Base-by-base conservation (phyloP, 2,797 vertebrate species). In the Oreortyx pictus region DNA sequence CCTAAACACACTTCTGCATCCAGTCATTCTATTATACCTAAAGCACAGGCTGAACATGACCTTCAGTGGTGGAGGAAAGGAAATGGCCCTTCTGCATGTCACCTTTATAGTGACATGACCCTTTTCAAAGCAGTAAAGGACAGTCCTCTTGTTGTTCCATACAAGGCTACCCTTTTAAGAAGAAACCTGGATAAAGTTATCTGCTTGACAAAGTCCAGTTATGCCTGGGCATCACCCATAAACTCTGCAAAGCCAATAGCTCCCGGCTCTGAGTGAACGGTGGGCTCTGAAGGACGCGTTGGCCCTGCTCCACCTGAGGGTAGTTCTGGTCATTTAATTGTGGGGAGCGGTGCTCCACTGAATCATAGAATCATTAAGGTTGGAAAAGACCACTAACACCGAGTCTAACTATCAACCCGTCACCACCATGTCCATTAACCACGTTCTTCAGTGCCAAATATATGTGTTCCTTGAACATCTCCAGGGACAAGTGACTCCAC, bases 61-160 rank as follows among this genome's bases (percentile, higher is more conserved):
- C 33, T 68, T 88, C 24, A 43, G 66, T 13, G 25, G 9, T 57
- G 11, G 75, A 43, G 68, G 62, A 88, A 88, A 29, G 29, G 23
- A 43, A 80, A 57, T 71, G 22, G 15, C 15, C 60, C 3, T 22
- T 61, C 37, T 23, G 6, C 27, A 66, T 6, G 1, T 27, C 31
- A 57, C 20, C 11, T 47, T 64, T 37, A 44, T 8, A 16, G 59
- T 0, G 0, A 25, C 18, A 13, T 61, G n/a, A 37, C 8, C 15
- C 5, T 35, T 87, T 47, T 14, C 8, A 54, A 89, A 81, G 35
- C 54, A 77, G 52, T 39, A 0, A 0, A 17, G 9, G n/a, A 14
- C 9, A 4, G 67, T 15, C 25, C 25, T 2, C 37, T 74, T 71
- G 57, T n/a, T 15, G 11, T 11, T 50, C 29, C 44, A 19, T 20